Percentiles rank a stretch among this genome's conserved stretches.
Evolutionary conservation across 2,888 invertebrate species (phyloP).

Genomic region (Drosophila subquinaria): DNA sequence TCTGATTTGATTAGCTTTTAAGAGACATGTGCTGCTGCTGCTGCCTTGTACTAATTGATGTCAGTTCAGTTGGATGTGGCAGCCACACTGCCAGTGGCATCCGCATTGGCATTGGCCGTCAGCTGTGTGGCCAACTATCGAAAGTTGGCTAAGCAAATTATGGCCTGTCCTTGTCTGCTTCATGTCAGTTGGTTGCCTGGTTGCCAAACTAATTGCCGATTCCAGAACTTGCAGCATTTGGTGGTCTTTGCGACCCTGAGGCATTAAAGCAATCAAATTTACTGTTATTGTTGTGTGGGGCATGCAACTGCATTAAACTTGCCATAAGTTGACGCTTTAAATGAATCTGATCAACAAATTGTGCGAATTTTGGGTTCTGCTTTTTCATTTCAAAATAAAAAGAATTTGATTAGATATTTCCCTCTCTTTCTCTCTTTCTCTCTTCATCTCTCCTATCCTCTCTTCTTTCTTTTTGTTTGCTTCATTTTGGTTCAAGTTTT

Average conservation of each 20-base stretch:
- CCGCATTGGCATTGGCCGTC: constrained; percentile 12
- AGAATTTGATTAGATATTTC: constrained; percentile 45
- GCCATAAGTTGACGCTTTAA: constrained; percentile 25
- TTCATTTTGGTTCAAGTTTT: constrained; percentile 26
- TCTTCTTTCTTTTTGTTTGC: constrained; percentile 9
- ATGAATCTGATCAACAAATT: constrained; percentile 17
- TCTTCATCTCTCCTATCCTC: neutral
- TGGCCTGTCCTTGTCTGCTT: constrained; percentile 11
- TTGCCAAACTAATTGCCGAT: constrained; percentile 24
- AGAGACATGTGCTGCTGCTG: constrained; percentile 26
- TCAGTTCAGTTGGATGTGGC: constrained; percentile 17
- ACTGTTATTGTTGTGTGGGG: constrained; percentile 13
- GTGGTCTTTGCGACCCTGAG: neutral
- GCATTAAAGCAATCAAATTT: constrained; percentile 8
- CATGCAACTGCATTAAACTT: constrained; percentile 20
- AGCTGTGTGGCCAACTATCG: constrained; percentile 37
- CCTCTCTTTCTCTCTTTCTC: neutral
- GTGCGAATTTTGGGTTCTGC: constrained; percentile 16
- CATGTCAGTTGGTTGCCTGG: neutral
- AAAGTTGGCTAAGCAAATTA: constrained; percentile 49
- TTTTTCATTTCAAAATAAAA: constrained; percentile 27
- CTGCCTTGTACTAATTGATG: constrained; percentile 36
- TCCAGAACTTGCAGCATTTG: constrained; percentile 1
- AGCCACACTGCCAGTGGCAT: constrained; percentile 16
- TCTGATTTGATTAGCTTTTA: constrained; percentile 45